phyloP scores from a whole-genome alignment of 2,797 vertebrate species.

The Melanotaenia maccullochi region DNA sequence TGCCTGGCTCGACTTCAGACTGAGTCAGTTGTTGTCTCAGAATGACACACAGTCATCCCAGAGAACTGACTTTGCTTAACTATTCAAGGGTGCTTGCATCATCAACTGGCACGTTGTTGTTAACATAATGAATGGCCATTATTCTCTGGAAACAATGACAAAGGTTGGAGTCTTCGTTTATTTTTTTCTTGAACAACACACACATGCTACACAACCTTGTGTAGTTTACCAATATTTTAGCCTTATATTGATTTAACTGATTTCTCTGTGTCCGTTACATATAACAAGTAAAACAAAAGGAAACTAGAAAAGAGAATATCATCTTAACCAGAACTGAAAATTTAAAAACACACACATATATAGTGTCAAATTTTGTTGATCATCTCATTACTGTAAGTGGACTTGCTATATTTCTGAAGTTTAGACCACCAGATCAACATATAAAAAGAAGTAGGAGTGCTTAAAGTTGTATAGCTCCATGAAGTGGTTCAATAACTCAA shows the following conservation, averaged over 20 bases:
- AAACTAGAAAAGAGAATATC: not conserved
- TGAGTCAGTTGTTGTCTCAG: slow-evolving; percentile 20
- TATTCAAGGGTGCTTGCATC: slow-evolving; percentile 47
- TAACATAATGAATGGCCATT: slow-evolving; percentile 37
- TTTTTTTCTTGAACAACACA: not conserved
- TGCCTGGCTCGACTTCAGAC: slow-evolving; percentile 12
- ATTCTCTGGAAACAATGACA: slow-evolving; percentile 46
- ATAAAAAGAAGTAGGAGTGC: not conserved
- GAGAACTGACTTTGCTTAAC: slow-evolving; percentile 32
- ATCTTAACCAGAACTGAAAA: too few species aligned
- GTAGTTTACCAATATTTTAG: not conserved
- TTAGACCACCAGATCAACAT: not conserved
- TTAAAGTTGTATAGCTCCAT: not conserved
- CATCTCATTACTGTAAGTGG: too few species aligned
- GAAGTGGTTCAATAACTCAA: too few species aligned
- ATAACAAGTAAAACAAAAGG: not conserved
- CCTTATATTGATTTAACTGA: not conserved
- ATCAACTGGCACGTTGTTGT: slow-evolving; percentile 34
- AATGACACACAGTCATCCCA: slow-evolving; percentile 21
- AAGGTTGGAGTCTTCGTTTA: not conserved
- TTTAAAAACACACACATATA: too few species aligned
- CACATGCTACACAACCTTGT: not conserved
- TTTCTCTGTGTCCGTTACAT: not conserved
- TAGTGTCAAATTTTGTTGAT: too few species aligned
- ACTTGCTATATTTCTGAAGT: too few species aligned